Evolutionary conservation across 2,113 vertebrate species (phyloP).

Genomic region (Notechis scutatus): DNA sequence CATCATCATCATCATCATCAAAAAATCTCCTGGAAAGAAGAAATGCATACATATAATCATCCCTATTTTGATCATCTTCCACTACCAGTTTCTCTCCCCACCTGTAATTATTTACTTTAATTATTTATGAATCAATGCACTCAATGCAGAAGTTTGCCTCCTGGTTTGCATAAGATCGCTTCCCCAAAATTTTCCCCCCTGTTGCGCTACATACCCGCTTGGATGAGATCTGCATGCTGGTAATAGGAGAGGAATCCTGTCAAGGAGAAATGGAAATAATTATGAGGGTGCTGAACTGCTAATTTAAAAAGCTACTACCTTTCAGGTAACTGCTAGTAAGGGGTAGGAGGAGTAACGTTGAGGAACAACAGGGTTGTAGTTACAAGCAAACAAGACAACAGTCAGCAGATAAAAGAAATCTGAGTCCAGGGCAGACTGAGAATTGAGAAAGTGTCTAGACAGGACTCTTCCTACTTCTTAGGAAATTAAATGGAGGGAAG

Average conservation of each 20-base stretch:
- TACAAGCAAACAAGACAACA: background rate
- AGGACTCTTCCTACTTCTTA: background rate
- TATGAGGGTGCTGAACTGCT: fast-evolving
- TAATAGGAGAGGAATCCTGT: conserved; percentile 84
- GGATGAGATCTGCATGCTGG: conserved; percentile 92
- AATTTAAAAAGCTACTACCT: fast-evolving
- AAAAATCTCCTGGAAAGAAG: no score
- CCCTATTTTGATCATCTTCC: fast-evolving
- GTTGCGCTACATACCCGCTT: conserved; percentile 79
- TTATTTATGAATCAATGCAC: fast-evolving
- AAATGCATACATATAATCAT: background rate
- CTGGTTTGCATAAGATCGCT: background rate
- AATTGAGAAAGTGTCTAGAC: background rate
- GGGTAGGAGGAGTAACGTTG: background rate
- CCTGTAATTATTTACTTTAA: no score
- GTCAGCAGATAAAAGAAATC: background rate
- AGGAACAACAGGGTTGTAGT: background rate
- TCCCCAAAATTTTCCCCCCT: background rate
- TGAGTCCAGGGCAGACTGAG: background rate
- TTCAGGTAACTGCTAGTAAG: background rate
- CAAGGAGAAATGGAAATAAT: background rate
- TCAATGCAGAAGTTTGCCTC: fast-evolving
- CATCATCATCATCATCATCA: background rate
- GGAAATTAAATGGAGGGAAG: background rate
- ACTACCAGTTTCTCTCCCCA: fast-evolving